Evolutionary conservation across 2,113 vertebrate genomes (phyloP).

Genomic region (Lagopus leucura): DNA sequence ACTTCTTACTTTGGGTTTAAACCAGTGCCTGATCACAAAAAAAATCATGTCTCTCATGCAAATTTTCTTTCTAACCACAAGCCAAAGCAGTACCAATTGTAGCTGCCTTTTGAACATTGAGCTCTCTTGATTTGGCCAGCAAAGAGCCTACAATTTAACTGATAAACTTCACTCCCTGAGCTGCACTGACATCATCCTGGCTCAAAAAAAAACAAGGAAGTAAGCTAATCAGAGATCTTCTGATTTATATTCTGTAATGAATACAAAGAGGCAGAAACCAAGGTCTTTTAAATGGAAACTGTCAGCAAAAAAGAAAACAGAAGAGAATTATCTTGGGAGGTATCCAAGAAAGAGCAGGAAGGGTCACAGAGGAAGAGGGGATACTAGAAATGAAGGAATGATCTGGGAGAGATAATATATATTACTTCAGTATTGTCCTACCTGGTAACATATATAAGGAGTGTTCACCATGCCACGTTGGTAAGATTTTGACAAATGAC

Average conservation of each 20-base stretch:
- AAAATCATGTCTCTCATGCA: neutral
- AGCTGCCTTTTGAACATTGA: neutral
- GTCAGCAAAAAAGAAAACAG: slow-evolving; percentile 69
- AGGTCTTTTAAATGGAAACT: slow-evolving; percentile 66
- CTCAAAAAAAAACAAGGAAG: slow-evolving; percentile 57
- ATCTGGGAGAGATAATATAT: neutral
- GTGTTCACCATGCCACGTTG: neutral
- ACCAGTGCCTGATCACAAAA: neutral
- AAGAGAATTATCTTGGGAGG: slow-evolving; percentile 62
- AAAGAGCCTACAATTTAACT: neutral
- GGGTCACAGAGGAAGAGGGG: slow-evolving; percentile 1
- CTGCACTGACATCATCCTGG: slow-evolving; percentile 45
- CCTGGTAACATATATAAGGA: neutral
- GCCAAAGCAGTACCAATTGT: slow-evolving; percentile 41
- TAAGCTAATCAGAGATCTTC: slow-evolving; percentile 57
- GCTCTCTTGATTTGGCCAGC: neutral
- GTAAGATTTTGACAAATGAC: neutral
- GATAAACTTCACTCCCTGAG: neutral
- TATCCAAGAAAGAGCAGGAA: slow-evolving; percentile 44
- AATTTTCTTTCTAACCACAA: neutral
- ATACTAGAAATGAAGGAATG: slow-evolving; percentile 3
- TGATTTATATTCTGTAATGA: slow-evolving; percentile 71
- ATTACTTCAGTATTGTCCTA: neutral
- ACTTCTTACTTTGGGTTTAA: slow-evolving; percentile 19
- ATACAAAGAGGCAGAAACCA: slow-evolving; percentile 69